phyloP scores from a whole-genome alignment of 2,113 vertebrate genomes.

The Tympanuchus pallidicinctus region DNA sequence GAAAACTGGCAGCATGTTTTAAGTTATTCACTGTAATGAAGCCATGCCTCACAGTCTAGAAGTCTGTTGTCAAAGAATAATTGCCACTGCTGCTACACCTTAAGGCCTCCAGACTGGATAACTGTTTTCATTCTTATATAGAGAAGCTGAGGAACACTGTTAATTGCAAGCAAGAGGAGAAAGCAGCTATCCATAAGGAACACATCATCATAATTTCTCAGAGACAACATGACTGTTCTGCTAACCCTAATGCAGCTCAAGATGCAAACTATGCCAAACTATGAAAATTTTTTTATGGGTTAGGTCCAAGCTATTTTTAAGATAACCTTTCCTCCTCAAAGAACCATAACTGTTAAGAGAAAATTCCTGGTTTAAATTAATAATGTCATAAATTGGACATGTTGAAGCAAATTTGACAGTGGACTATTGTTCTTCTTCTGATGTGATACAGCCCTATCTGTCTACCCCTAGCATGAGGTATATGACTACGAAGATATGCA shows the following conservation, averaged over 20 bases:
- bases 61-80: conserved; percentile 41
- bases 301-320: background rate
- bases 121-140: conserved; percentile 44
- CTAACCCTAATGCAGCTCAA: background rate
- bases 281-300: background rate
- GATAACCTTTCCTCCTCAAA: background rate
- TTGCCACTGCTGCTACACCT: conserved; percentile 23
- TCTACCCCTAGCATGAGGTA: background rate
- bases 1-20: background rate
- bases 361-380: conserved; percentile 15
- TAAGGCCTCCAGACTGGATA: conserved; percentile 30
- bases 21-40: conserved; percentile 31
- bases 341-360: background rate
- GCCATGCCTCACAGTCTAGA: background rate
- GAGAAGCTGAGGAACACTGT: conserved; percentile 30
- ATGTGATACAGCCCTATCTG: background rate
- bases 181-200: background rate
- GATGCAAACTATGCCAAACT: background rate
- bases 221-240: background rate
- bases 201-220: background rate
- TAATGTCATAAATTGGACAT: background rate
- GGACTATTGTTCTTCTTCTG: background rate
- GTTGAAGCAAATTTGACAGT: background rate
- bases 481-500: background rate
- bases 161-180: background rate